A percentile compares a stretch with the other conserved stretches of the same genome.
These are phyloP conservation scores for Leptoclinus maculatus DNA, from an alignment of 2,797 vertebrate species.

Conservation along the genomic window DNA sequence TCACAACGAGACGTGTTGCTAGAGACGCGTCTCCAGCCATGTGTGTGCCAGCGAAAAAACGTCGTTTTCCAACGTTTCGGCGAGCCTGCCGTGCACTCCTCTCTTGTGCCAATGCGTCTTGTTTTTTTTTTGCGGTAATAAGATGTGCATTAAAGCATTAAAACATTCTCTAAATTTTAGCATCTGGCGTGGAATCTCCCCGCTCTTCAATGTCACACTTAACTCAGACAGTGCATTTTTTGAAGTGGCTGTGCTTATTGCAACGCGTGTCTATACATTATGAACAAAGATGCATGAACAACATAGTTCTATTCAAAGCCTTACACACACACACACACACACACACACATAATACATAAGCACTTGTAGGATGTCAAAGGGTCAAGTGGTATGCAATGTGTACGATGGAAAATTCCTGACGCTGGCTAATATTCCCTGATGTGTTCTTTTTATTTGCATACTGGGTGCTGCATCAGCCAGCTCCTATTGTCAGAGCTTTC, in stretches of 20 bases:
- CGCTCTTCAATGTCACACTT: not conserved
- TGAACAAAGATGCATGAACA: not conserved
- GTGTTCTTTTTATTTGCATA: conserved; percentile 75
- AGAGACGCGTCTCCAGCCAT: too few relatives aligned
- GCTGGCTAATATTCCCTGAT: conserved; percentile 85
- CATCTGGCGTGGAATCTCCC: not conserved
- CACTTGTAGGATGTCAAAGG: conserved; percentile 69
- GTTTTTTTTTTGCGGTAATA: not conserved
- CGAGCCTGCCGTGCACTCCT: too few relatives aligned
- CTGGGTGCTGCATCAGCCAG: conserved; percentile 72
- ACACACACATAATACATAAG: conserved; percentile 44
- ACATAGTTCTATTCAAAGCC: conserved; percentile 21
- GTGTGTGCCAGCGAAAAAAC: too few relatives aligned
- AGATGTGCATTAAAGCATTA: not conserved
- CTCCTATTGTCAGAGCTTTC: conserved; percentile 74
- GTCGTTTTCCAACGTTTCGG: not conserved
- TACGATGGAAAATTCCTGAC: conserved; percentile 76
- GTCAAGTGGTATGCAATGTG: conserved; percentile 83
- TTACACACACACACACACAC: conserved; percentile 55
- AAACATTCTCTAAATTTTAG: not conserved
- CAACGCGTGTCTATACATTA: not conserved
- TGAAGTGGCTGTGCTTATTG: not conserved
- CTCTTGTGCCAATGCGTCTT: too few relatives aligned
- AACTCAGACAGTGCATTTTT: too few relatives aligned
- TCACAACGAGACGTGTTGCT: not conserved